These are phyloP conservation scores for Zaprionus nigranus DNA, from an alignment of 1,140 invertebrate species.

Conservation along the genomic window DNA sequence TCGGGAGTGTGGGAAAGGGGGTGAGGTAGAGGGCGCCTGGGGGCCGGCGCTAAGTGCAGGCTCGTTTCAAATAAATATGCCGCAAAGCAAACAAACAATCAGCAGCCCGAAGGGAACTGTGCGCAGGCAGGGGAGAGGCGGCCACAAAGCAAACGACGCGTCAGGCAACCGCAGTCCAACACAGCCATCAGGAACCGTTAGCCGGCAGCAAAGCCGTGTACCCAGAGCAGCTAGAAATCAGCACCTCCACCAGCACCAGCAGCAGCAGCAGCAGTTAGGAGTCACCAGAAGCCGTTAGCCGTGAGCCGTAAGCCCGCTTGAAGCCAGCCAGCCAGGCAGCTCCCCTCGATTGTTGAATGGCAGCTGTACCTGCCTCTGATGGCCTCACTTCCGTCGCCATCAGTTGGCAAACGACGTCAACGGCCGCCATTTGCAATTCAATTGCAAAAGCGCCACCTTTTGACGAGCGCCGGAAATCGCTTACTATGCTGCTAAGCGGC, in stretches of 20 bases:
- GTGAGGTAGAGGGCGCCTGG: background rate
- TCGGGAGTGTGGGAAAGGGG: background rate
- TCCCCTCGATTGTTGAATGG: slow-evolving; percentile 55
- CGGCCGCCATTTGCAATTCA: slow-evolving; percentile 77
- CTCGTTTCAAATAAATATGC: slow-evolving; percentile 82
- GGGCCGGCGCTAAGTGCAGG: slow-evolving; percentile 68
- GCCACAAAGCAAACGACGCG: slow-evolving; percentile 73
- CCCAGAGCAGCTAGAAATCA: slow-evolving; percentile 6
- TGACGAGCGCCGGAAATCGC: slow-evolving; percentile 75
- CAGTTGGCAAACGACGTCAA: slow-evolving; percentile 59
- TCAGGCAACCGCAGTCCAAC: slow-evolving; percentile 71
- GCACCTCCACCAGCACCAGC: background rate
- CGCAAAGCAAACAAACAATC: slow-evolving; percentile 81
- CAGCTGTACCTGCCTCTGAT: slow-evolving; percentile 56
- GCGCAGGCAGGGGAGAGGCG: background rate
- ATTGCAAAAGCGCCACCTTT: slow-evolving; percentile 78
- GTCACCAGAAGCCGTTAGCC: slow-evolving; percentile 38
- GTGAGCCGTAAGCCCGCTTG: slow-evolving; percentile 30
- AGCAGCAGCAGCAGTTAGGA: background rate
- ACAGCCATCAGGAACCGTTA: slow-evolving; percentile 15
- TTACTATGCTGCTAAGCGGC: slow-evolving; percentile 70
- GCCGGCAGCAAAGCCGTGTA: background rate
- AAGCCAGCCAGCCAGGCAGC: background rate
- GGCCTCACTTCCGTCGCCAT: slow-evolving; percentile 69
- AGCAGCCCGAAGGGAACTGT: slow-evolving; percentile 26